Evolutionary conservation across 1,140 invertebrate genomes (phyloP), one percentile per base, ranked within the genome.

Genomic region (Megathymus violae): DNA sequence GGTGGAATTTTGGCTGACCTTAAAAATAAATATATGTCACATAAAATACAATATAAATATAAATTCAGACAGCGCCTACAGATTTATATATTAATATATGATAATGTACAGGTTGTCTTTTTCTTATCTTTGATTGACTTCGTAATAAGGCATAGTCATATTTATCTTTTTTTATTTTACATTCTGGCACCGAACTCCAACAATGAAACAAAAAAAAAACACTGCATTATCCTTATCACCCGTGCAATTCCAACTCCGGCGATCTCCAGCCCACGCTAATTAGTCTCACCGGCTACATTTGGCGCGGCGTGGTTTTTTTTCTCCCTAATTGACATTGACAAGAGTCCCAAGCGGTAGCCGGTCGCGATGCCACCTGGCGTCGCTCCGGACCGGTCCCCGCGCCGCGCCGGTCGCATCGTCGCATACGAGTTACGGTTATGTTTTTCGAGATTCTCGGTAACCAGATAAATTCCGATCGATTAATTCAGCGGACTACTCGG

Each of bases 381-480:
- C 17, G 10, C 14, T 46, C 43, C 48, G 14, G 48, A 16, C 9
- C 27, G 46, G 10, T 36, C 25, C 47, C 15, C 31, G 14, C 25
- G 14, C 9, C 16, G 4, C 27, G 27, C 27, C 27, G 16, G 10
- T 52, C 19, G 50, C 50, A 52, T 19, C 22, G 50, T 52, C 34
- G 16, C 43, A 56, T 56, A 43, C 51, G 38, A 27, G 38, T 43
- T 54, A 41, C 51, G 51, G 51, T 54, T 54, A 41, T 56, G 52
- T 44, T 56, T 44, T 43, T 56, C 22, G 44, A 56, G 52, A 56
- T 56, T 56, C 40, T 56, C 52, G 40, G 52, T 56, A 56, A 22
- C 52, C 17, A 34, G 52, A 56, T 56, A 56, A 56, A 56, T 56
- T 56, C 52, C 52, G 13, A 56, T 56, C 52, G 52, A 56, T 56